Evolutionary conservation across 1,140 invertebrate species (phyloP).

Genomic region (Berghia stephanieae): DNA sequence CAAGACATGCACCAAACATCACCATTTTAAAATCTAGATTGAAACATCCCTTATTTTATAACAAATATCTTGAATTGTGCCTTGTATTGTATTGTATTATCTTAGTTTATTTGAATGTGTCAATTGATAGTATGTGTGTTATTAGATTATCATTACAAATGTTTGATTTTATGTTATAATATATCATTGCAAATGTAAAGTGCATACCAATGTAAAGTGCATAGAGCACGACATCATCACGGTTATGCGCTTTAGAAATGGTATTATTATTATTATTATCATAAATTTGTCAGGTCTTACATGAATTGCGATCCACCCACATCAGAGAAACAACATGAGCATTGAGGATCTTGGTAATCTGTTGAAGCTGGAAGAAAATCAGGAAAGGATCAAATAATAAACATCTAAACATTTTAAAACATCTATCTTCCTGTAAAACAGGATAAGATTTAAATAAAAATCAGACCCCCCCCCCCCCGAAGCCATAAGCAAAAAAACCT

Average conservation of each 20-base stretch:
- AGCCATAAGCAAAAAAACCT: neutral
- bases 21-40: too few relatives aligned
- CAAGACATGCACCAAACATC: too few relatives aligned
- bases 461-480: neutral
- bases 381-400: neutral
- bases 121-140: too few relatives aligned
- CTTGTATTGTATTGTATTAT: too few relatives aligned
- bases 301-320: conserved; percentile 76
- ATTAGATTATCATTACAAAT: neutral
- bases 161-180: too few relatives aligned
- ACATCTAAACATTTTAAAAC: neutral
- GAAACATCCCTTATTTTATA: too few relatives aligned
- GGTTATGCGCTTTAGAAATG: neutral
- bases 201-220: neutral
- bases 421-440: neutral
- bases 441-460: neutral
- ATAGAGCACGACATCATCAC: neutral
- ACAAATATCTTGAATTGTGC: too few relatives aligned
- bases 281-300: conserved; percentile 37
- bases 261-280: neutral
- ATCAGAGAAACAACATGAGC: conserved; percentile 96
- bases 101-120: too few relatives aligned
- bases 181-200: neutral
- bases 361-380: conserved; percentile 76
- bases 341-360: conserved; percentile 92